These are phyloP conservation scores for Tenthredo distinguenda DNA, from an alignment of 2,888 invertebrate species.

Conservation along the genomic window DNA sequence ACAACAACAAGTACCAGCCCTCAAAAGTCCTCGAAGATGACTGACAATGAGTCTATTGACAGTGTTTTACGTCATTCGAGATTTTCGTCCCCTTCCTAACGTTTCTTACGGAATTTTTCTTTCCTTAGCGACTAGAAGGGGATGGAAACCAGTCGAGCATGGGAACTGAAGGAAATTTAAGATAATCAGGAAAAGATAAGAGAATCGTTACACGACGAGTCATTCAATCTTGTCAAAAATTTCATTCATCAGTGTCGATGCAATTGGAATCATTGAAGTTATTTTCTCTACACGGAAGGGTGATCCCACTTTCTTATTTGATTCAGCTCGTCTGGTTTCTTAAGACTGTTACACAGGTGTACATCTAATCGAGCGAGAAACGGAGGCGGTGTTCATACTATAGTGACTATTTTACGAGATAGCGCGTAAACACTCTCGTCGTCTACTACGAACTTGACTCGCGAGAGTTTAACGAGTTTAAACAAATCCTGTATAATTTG, in stretches of 20 bases:
- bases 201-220: not conserved
- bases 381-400: not conserved
- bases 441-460: constrained; percentile 47
- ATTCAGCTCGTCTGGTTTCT: not conserved
- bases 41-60: constrained; percentile 48
- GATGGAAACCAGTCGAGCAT: not conserved
- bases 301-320: not conserved
- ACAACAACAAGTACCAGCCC: constrained; percentile 31
- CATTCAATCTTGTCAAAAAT: not conserved
- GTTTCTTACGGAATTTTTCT: not conserved
- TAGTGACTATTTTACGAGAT: constrained; percentile 47
- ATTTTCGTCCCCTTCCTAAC: not conserved
- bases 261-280: not conserved
- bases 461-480: constrained; percentile 59
- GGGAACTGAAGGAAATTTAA: not conserved
- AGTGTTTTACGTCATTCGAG: constrained; percentile 1
- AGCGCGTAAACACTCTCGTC: constrained; percentile 41
- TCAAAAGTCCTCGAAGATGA: constrained; percentile 30
- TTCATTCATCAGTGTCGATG: not conserved
- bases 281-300: not conserved
- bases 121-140: not conserved
- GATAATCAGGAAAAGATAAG: not conserved
- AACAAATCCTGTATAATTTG: constrained; percentile 66
- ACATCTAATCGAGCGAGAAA: not conserved
- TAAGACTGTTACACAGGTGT: not conserved